Evolutionary conservation across 2,113 vertebrate genomes (phyloP).

Genomic region (Morphnarchus princeps): DNA sequence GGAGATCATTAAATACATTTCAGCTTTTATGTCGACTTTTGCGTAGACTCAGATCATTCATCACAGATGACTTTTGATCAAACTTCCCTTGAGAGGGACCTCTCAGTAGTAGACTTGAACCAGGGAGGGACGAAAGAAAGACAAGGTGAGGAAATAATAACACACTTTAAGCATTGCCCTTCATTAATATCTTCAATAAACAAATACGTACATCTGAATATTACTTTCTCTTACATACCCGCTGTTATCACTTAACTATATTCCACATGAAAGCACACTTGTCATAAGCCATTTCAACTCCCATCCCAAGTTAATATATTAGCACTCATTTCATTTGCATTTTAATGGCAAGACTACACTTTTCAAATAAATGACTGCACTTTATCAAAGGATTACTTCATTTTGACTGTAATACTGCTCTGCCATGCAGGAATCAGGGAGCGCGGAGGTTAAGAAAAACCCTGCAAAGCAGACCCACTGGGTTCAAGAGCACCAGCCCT

Average conservation of each 20-base stretch:
- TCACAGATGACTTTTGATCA: slow-evolving; percentile 50
- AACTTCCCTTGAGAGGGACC: neutral
- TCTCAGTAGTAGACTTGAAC: neutral
- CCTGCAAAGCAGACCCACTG: neutral
- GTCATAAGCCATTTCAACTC: slow-evolving; percentile 61
- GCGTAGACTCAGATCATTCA: neutral
- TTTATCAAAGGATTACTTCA: slow-evolving; percentile 71
- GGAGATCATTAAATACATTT: neutral
- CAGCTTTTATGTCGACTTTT: neutral
- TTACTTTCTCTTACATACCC: neutral
- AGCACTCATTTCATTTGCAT: slow-evolving; percentile 72
- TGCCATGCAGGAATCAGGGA: neutral
- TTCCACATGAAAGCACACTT: slow-evolving; percentile 68
- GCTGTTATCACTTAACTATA: slow-evolving; percentile 52
- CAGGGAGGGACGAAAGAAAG: slow-evolving; percentile 28
- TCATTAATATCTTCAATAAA: slow-evolving; percentile 66
- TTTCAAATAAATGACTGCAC: slow-evolving; percentile 64
- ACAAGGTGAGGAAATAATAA: slow-evolving; percentile 21
- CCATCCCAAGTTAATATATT: slow-evolving; percentile 64
- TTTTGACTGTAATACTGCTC: slow-evolving; percentile 7
- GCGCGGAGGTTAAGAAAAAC: neutral
- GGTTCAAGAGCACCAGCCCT: neutral
- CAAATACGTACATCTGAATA: slow-evolving; percentile 15
- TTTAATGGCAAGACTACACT: slow-evolving; percentile 69
- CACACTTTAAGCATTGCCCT: neutral